A percentile compares a stretch with the other conserved stretches of the same genome.
Conservation (phyloP, 2,113 vertebrate genomes). For the Pygoscelis antarcticus region DNA sequence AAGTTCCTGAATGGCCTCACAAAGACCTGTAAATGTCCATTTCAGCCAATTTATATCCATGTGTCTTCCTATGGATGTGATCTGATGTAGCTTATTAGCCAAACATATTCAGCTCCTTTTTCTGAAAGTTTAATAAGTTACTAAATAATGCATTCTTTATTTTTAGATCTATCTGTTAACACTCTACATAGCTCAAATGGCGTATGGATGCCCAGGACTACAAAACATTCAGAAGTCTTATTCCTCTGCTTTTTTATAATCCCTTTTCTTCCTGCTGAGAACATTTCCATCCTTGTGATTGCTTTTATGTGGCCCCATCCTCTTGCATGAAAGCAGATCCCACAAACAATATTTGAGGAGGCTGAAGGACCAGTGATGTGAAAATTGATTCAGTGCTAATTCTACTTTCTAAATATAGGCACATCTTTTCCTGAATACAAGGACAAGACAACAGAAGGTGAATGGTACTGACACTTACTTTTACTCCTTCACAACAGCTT, state of each 20-base stretch:
- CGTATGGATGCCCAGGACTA: neutral
- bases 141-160: neutral
- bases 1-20: neutral
- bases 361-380: slow-evolving; percentile 1
- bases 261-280: slow-evolving; percentile 22
- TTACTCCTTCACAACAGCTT: neutral
- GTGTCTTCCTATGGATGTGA: neutral
- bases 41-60: neutral
- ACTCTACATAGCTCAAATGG: neutral
- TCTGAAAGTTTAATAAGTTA: neutral
- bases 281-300: slow-evolving; percentile 30
- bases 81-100: neutral
- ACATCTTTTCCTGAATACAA: neutral
- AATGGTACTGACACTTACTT: neutral
- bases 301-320: slow-evolving; percentile 1
- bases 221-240: neutral
- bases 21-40: neutral
- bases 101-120: neutral
- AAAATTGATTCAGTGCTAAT: slow-evolving; percentile 43
- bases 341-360: neutral
- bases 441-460: neutral
- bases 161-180: slow-evolving; percentile 14
- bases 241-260: slow-evolving; percentile 17
- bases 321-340: neutral
- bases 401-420: slow-evolving; percentile 31